A percentile compares a stretch with the other conserved stretches of the same genome.
These are phyloP conservation scores for Molossus molossus DNA, from an alignment of 2,797 vertebrate genomes.

Conservation along the genomic window DNA sequence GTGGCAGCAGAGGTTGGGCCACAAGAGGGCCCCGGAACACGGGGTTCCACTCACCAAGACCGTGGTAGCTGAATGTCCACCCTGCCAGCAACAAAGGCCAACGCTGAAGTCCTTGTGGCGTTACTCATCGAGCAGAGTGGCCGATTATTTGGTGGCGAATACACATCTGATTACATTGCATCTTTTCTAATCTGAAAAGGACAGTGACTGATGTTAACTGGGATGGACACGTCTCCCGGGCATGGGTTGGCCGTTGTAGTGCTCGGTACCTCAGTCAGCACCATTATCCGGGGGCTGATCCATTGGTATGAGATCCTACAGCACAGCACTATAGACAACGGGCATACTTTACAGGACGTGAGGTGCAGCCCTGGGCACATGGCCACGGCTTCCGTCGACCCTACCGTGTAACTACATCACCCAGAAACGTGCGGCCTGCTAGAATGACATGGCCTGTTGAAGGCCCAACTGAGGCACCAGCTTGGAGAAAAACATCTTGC, in stretches of 20 bases:
- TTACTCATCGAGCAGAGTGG: background rate
- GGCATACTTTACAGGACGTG: background rate
- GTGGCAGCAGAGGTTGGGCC: background rate
- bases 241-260: background rate
- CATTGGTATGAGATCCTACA: too few relatives aligned
- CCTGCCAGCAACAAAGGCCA: background rate
- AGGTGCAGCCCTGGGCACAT: background rate
- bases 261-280: background rate
- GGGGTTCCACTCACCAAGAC: background rate
- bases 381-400: too few relatives aligned
- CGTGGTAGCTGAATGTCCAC: background rate
- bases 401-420: background rate
- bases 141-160: background rate
- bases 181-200: background rate
- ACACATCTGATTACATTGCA: background rate
- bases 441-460: background rate
- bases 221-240: background rate
- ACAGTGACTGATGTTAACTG: background rate
- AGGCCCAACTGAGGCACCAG: background rate
- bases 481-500: background rate
- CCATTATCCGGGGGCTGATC: background rate
- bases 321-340: background rate
- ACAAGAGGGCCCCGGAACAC: background rate
- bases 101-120: too few relatives aligned
- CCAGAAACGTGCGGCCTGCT: background rate